Conservation (phyloP, 2,888 invertebrate genomes). For the Eudasyphora cyanicolor region DNA sequence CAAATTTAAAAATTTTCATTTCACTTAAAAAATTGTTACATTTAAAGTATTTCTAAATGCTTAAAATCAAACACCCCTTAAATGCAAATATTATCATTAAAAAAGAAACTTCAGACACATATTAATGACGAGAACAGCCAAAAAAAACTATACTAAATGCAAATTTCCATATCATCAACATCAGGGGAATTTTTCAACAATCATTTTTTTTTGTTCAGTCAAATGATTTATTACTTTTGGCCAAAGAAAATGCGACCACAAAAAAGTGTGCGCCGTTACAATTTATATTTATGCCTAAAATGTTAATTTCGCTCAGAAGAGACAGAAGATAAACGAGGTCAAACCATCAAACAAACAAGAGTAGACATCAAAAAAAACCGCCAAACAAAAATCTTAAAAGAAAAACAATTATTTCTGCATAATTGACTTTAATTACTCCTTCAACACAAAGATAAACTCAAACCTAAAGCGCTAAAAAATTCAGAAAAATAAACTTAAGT, state of each 20-base stretch:
- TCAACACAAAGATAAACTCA: conserved; percentile 31
- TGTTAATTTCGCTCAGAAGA: background rate
- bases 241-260: background rate
- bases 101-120: background rate
- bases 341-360: conserved; percentile 23
- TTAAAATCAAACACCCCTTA: too few species aligned
- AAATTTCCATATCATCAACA: background rate
- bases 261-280: background rate
- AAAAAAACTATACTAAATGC: background rate
- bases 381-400: conserved; percentile 71
- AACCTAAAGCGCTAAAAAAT: background rate
- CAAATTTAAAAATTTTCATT: too few species aligned
- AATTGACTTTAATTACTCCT: conserved; percentile 78
- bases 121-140: background rate
- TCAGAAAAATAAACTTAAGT: conserved; percentile 30
- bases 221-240: background rate
- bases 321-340: too few species aligned
- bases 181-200: background rate
- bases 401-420: conserved; percentile 75
- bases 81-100: background rate
- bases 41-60: too few species aligned
- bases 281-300: background rate
- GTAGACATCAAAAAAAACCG: conserved; percentile 50
- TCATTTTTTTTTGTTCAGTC: background rate
- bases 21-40: too few species aligned